Percentiles rank a stretch among this genome's conserved stretches.
Conservation (phyloP, 2,113 vertebrate genomes). For the Oreocharis arfaki region DNA sequence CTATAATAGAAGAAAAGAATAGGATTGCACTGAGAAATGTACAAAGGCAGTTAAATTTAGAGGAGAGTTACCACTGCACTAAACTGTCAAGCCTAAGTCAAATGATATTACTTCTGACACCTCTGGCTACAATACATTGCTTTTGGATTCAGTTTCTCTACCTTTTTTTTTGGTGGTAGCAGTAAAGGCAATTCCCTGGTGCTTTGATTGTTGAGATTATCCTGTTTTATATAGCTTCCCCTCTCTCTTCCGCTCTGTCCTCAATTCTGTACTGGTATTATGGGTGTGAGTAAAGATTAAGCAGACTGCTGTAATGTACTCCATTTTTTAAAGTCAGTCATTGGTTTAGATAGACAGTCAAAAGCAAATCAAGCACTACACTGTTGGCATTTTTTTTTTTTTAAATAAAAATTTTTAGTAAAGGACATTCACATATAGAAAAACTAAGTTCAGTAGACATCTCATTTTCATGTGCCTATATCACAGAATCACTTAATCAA, state of each 20-base stretch:
- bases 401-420: neutral
- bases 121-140: neutral
- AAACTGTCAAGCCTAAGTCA: neutral
- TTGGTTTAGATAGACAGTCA: neutral
- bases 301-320: neutral
- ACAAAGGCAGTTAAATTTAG: constrained; percentile 38
- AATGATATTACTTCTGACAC: neutral
- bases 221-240: neutral
- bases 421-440: neutral
- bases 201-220: neutral
- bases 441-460: neutral
- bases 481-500: neutral
- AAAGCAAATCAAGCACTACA: neutral
- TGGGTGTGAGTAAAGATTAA: neutral
- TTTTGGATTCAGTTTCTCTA: constrained; percentile 18
- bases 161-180: neutral
- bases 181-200: constrained; percentile 10
- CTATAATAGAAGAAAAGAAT: constrained; percentile 33
- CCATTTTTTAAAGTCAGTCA: neutral
- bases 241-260: neutral
- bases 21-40: constrained; percentile 6
- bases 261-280: neutral
- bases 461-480: neutral
- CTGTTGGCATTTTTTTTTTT: neutral
- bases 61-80: neutral